phyloP scores from a whole-genome alignment of 2,797 vertebrate genomes.

The Aldrovandia affinis region DNA sequence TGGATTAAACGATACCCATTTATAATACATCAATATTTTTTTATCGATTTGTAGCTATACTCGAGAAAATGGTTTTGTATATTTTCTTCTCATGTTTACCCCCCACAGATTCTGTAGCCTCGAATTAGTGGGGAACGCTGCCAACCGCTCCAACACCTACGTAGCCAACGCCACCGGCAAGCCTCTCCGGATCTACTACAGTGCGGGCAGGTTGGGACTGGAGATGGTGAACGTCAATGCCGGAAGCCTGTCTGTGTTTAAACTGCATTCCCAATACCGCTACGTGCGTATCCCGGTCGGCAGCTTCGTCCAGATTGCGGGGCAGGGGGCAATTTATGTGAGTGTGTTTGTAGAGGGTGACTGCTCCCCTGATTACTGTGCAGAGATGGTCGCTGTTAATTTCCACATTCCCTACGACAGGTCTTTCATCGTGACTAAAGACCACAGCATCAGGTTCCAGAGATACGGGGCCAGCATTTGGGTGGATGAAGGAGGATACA shows the following conservation, averaged over 20 bases:
- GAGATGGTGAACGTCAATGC: background rate
- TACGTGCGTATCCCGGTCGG: background rate
- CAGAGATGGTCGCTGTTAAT: background rate
- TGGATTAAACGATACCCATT: too few relatives aligned
- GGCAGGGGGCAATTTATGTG: background rate
- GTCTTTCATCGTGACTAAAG: conserved; percentile 5
- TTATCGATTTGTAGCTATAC: too few relatives aligned
- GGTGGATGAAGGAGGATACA: background rate
- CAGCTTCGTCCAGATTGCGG: background rate
- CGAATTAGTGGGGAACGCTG: too few relatives aligned
- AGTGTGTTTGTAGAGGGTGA: background rate
- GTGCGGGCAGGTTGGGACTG: background rate
- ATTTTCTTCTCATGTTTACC: too few relatives aligned
- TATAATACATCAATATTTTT: too few relatives aligned
- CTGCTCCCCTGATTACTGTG: background rate
- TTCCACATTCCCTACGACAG: conserved; percentile 1
- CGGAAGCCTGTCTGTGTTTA: background rate
- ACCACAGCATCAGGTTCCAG: too few relatives aligned
- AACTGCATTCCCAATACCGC: background rate
- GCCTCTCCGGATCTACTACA: background rate
- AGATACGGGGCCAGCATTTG: background rate
- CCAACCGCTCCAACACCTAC: background rate
- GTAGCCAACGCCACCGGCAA: background rate
- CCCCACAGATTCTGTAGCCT: too few relatives aligned
- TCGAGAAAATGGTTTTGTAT: too few relatives aligned